Evolutionary conservation across 2,888 invertebrate genomes (phyloP).

Genomic region (Caenorhabditis sp.): DNA sequence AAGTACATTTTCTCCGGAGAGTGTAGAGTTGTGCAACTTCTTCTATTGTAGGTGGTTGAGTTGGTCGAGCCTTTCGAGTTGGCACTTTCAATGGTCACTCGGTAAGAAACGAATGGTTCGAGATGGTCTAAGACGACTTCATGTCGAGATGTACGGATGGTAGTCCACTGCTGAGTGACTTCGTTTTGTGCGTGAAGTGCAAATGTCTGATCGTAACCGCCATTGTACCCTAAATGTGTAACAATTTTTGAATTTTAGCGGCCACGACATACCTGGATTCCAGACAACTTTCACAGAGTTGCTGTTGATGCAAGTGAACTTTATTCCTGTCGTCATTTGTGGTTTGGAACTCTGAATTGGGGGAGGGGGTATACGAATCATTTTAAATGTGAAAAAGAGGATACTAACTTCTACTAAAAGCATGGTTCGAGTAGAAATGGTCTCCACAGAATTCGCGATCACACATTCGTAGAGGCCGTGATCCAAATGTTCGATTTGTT

Average conservation of each 20-base stretch:
- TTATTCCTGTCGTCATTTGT: constrained; percentile 59
- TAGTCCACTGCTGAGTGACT: constrained; percentile 29
- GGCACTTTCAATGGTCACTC: constrained; percentile 64
- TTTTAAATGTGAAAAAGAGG: background rate
- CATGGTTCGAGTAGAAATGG: constrained; percentile 59
- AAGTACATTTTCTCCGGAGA: constrained; percentile 53
- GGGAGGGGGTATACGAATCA: too few species aligned
- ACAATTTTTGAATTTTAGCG: background rate
- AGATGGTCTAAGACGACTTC: constrained; percentile 48
- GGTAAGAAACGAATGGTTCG: constrained; percentile 65
- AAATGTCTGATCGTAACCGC: constrained; percentile 66
- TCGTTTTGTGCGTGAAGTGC: constrained; percentile 62
- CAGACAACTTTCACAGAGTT: constrained; percentile 61
- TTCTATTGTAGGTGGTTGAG: constrained; percentile 56
- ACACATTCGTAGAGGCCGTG: constrained; percentile 76
- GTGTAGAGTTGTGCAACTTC: constrained; percentile 62
- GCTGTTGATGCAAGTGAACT: constrained; percentile 62
- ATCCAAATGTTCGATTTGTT: constrained; percentile 64
- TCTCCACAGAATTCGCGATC: constrained; percentile 69
- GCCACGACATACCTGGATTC: constrained; percentile 51
- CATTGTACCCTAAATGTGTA: constrained; percentile 62
- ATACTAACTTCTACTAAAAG: constrained; percentile 68
- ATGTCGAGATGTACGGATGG: constrained; percentile 46
- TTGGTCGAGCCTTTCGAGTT: constrained; percentile 67
- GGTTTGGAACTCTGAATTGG: constrained; percentile 67